Percentiles rank a stretch among this genome's conserved stretches.
These are phyloP conservation scores for Tragopan temminckii DNA, from an alignment of 2,797 vertebrate species.

Conservation along the genomic window DNA sequence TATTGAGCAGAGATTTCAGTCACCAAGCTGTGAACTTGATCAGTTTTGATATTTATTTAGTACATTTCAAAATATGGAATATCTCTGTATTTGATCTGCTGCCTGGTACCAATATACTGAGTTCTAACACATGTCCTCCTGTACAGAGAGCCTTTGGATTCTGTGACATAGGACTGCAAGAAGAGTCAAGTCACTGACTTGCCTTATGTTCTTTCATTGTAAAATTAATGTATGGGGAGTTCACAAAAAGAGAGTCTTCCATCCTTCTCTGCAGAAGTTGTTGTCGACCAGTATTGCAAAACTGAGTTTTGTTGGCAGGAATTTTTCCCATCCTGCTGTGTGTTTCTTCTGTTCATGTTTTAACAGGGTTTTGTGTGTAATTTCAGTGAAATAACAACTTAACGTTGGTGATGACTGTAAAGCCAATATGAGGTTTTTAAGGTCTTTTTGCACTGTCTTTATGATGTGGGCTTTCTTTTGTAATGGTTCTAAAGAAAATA, in stretches of 20 bases:
- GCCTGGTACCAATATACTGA: neutral
- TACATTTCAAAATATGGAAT: neutral
- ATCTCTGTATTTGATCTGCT: neutral
- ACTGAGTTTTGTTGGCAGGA: neutral
- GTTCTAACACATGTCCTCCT: neutral
- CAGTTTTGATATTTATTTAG: neutral
- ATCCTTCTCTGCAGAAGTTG: neutral
- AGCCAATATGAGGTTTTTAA: neutral
- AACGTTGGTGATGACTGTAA: neutral
- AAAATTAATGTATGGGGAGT: neutral
- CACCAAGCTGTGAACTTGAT: neutral
- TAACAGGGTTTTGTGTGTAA: neutral
- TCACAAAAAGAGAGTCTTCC: neutral
- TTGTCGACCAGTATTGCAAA: neutral
- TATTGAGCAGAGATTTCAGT: neutral
- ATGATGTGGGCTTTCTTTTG: constrained; percentile 15
- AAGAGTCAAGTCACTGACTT: neutral
- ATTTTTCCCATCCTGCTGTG: neutral
- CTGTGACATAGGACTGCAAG: neutral
- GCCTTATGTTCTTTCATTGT: neutral
- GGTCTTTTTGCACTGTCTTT: neutral
- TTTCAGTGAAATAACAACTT: neutral
- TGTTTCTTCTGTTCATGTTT: neutral
- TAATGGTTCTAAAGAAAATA: constrained; percentile 51
- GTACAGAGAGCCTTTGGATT: neutral